Evolutionary conservation across 2,113 vertebrate species (phyloP).

Genomic region (Patagioenas fasciata): DNA sequence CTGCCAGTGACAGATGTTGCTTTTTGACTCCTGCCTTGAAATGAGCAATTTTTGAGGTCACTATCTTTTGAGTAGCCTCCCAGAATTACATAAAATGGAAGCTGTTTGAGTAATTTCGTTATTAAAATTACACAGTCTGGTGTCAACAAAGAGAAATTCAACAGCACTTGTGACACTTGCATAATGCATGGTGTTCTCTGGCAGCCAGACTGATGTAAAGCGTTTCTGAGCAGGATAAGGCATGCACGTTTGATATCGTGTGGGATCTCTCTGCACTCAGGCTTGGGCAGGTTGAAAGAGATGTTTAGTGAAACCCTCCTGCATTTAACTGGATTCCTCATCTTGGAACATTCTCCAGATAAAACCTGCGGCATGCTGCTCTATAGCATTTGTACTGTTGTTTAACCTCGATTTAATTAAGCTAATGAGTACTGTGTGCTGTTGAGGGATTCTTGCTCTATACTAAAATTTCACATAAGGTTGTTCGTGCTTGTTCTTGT

Average conservation of each 20-base stretch:
- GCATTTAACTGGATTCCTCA: not conserved
- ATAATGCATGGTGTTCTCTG: not conserved
- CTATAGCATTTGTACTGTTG: fast-evolving
- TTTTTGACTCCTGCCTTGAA: not conserved
- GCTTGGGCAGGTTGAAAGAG: constrained; percentile 21
- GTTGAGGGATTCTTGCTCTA: not conserved
- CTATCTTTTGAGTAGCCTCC: not conserved
- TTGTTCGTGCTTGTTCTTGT: not conserved
- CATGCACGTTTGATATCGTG: not conserved
- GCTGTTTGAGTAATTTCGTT: not conserved
- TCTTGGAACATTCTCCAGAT: constrained; percentile 18
- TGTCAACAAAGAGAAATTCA: not conserved
- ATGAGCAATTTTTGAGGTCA: not conserved
- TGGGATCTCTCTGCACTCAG: not conserved
- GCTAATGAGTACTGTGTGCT: not conserved
- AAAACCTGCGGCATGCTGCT: not conserved
- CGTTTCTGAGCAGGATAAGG: constrained; percentile 27
- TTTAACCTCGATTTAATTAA: constrained; percentile 40
- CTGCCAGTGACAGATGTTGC: not conserved
- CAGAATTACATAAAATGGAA: not conserved
- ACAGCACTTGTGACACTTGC: not conserved
- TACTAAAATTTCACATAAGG: not conserved
- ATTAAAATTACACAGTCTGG: not conserved
- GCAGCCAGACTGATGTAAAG: not conserved
- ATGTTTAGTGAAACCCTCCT: not conserved